Evolutionary conservation across 2,797 vertebrate species (phyloP), one percentile per base, ranked within the genome.

Genomic region (Syngnathus acus): DNA sequence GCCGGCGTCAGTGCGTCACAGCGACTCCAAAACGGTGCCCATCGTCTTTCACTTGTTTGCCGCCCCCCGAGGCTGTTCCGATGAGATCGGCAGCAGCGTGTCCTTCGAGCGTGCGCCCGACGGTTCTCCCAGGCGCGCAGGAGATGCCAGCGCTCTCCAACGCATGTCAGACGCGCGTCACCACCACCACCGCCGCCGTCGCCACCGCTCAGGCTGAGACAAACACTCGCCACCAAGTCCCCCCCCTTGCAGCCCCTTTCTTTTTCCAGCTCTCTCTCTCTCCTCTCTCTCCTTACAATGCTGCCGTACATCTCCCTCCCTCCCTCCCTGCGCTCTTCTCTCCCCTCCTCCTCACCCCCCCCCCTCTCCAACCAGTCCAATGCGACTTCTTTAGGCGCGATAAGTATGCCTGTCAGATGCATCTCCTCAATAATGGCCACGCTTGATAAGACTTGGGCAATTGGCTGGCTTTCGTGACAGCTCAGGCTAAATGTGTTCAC

Each of bases 111-210:
- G 79, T 81, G 82, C 81, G 84, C 86, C 26, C 26, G 26, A 73
- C 81, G 72, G 83, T 72, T 76, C 65, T 78, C 80, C 75, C 72
- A 75, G 66, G 78, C 69, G 82, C 80, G 68, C 86, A 72, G 78
- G 68, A 65, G 82, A 80, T 72, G 79, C 82, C 81, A 79, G 81
- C 81, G 76, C 80, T 84, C 81, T 76, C 77, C 68, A 63, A 80
- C 76, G 83, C 87, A 84, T 86, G 83, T 86, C 86, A 82, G 84
- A 84, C 78, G 82, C 84, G 80, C 85, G 76, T 79, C 86, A 82
- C 79, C 84, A 17, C 57, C 32, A 61, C 59, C 59, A 21, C 59
- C 19, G 42, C 58, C 58, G 11, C 58, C 58, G 8, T 9, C n/a
- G 9, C 51, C 58, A 4, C 5, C 76, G 66, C 82, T 77, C 78